Evolutionary conservation across 35 echinoderm and acorn worm species (phyloP), one percentile per base, ranked within the genome.

Genomic region (Nesometra sesokonis): DNA sequence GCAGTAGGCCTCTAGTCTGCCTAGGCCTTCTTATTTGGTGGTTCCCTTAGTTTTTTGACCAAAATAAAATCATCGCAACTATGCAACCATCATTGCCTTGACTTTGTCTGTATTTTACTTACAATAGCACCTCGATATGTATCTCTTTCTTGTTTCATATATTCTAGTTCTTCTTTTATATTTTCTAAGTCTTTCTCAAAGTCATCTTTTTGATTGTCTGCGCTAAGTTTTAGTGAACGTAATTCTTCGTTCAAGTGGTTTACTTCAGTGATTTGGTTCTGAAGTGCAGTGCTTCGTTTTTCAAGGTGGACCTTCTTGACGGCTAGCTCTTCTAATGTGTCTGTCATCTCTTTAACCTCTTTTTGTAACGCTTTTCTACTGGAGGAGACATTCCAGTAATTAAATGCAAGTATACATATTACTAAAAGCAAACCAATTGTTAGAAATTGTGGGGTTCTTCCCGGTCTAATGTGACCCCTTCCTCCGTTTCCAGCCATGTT

Each of bases 371-470:
- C 82, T 67, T 93, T 93, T 67, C 89, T 91, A 80, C 87, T 90
- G 31, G 91, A 93, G 0, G 94, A 97, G 76, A 97, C 94, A 88
- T 93, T 97, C 94, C 94, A 97, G 82, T 97, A 97, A 84, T 97
- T 97, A 78, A 97, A 97, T 36, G 91, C 91, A 47, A 97, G 92
- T 86, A 97, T 93, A 91, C 94, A 91, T 35, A 97, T 97, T 29
- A 97, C 94, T 17, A 97, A 86, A 0, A 97, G 34, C 17, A 97
- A 91, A 17, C 94, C 94, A 39, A 97, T 82, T 36, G 91, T 93
- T 34, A 97, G 87, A 89, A 97, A 91, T 40, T 93, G 94, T 77
- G 94, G 94, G 52, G 94, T 91, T 78, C 88, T 84, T 57, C 90
- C 90, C 9, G 88, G 82, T 34, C 90, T 80, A 67, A 67, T 67